Percentiles rank a stretch among this genome's conserved stretches.
Evolutionary conservation across 2,113 vertebrate genomes (phyloP).

Genomic region (Aramus guarauna): DNA sequence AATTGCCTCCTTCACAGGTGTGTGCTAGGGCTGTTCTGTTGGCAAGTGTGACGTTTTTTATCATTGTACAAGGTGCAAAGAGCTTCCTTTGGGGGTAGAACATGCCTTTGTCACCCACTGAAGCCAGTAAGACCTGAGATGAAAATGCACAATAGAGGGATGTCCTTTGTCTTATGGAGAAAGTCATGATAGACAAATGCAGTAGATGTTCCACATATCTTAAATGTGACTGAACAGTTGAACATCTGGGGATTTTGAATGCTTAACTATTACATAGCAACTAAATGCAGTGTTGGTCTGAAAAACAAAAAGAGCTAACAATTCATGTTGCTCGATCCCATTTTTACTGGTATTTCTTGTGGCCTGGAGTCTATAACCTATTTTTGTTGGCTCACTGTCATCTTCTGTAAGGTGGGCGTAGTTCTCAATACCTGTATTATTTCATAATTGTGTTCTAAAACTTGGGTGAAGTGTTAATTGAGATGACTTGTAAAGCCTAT

Average conservation of each 20-base stretch:
- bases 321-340: background rate
- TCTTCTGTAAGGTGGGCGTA: background rate
- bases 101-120: background rate
- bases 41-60: background rate
- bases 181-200: background rate
- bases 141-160: background rate
- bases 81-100: background rate
- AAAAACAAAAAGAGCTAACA: background rate
- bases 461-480: background rate
- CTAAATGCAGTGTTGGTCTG: background rate
- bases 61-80: background rate
- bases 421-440: background rate
- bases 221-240: background rate
- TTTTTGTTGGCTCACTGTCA: background rate
- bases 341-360: background rate
- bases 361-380: background rate
- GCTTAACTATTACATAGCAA: background rate
- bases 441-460: background rate
- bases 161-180: background rate
- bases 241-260: background rate
- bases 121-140: background rate
- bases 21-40: background rate
- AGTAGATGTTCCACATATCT: background rate
- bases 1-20: background rate
- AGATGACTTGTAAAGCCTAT: background rate